Evolutionary conservation across 2,888 invertebrate genomes (phyloP), one percentile per base, ranked within the genome.

Genomic region (Ligdia adustata): DNA sequence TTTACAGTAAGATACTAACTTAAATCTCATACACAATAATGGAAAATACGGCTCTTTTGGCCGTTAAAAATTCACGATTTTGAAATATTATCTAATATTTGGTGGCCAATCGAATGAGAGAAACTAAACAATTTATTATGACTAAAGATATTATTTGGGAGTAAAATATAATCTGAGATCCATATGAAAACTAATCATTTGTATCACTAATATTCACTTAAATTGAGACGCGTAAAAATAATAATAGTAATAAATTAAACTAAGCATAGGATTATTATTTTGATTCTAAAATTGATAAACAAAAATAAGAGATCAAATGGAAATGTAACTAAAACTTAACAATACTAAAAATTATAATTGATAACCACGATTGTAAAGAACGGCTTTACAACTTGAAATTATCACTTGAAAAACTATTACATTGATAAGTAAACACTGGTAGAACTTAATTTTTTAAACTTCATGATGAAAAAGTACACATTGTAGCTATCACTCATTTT

Each of bases 101-200:
- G 88, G 89, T 68, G 72, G 82, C 76, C 79, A 80, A 79, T 78
- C 64, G 62, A 79, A 76, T 22, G 5, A 33, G 9, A 67, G 58
- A 72, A 75, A 62, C 54, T 53, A 57, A 58, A 66, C 64, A 69
- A 69, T 71, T 68, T 61, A 69, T 66, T 75, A 80, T 84, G 86
- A 90, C 89, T 89, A 87, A 77, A 73, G 75, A 72, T 60, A 77
- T 75, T 81, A 82, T 87, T 89, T 89, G 86, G 87, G 85, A 88
- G 80, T 89, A 75, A 82, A 80, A 75, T 76, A 68, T 78, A 75
- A 79, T 72, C 76, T 85, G 88, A 90, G 89, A 90, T 89, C 89
- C 79, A 72, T 72, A 71, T 62, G 75, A 53, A 57, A 62, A 54
- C 52, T 53, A 53, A 48, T 48, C 32, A 62, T 60, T 55, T 22